A percentile compares a stretch with the other conserved stretches of the same genome.
Conservation (phyloP, 2,113 vertebrate species). For the Rostratula benghalensis region DNA sequence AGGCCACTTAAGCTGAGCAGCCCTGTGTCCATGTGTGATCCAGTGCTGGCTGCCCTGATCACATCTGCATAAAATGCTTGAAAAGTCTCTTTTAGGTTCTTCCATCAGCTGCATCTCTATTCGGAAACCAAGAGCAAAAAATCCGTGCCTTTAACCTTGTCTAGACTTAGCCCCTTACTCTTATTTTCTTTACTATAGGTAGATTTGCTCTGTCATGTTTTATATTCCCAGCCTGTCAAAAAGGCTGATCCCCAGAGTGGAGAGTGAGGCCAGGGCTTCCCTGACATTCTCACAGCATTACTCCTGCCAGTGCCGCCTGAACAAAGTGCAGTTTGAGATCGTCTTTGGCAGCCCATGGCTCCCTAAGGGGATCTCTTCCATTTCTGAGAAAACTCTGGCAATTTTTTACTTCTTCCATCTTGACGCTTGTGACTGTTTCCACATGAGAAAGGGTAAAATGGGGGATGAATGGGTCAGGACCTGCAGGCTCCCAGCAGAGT, state of each 20-base stretch:
- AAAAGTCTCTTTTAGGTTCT: background rate
- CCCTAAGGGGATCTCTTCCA: background rate
- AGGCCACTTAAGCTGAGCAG: background rate
- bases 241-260: background rate
- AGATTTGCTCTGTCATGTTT: background rate
- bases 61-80: background rate
- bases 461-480: accelerated
- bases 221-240: background rate
- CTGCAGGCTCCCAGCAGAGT: background rate
- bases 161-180: background rate
- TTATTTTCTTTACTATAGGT: background rate
- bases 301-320: background rate
- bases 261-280: background rate
- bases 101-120: background rate
- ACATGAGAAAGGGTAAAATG: background rate
- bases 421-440: background rate
- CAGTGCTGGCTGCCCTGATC: background rate
- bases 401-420: background rate
- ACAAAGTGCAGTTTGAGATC: background rate
- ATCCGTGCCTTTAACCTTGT: background rate
- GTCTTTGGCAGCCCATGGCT: background rate
- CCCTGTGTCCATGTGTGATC: background rate
- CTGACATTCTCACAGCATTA: background rate
- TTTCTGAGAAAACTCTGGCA: conserved; percentile 5
- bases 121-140: background rate